A percentile compares a stretch with the other conserved stretches of the same genome.
phyloP scores from a whole-genome alignment of 30 jellyfish, hydroid and myxozoan genomes.

The Chrysaora quinquecirrha region DNA sequence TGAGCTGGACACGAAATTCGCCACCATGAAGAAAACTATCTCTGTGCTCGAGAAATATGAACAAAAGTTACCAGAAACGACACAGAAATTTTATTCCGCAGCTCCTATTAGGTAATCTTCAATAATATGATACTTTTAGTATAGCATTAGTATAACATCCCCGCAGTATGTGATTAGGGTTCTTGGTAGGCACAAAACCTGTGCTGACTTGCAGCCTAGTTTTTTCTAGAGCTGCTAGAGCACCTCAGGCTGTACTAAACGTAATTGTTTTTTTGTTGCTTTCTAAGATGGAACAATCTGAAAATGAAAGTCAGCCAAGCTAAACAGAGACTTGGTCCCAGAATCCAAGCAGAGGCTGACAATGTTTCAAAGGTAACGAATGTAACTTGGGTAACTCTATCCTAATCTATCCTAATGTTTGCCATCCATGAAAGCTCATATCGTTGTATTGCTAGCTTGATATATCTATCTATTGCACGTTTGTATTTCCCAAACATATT shows the following conservation, averaged over 20 bases:
- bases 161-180: too few relatives aligned
- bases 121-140: not conserved
- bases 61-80: slow-evolving; percentile 76
- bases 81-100: slow-evolving; percentile 72
- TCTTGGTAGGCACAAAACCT: too few relatives aligned
- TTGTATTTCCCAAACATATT: too few relatives aligned
- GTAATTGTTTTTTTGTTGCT: not conserved
- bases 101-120: slow-evolving; percentile 85
- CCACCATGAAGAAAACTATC: slow-evolving; percentile 69
- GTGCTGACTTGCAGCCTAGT: too few relatives aligned
- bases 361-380: slow-evolving; percentile 60
- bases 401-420: too few relatives aligned
- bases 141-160: not conserved
- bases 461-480: too few relatives aligned
- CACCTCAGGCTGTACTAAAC: too few relatives aligned
- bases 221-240: too few relatives aligned
- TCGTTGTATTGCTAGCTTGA: too few relatives aligned
- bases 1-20: slow-evolving; percentile 75
- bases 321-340: slow-evolving; percentile 79
- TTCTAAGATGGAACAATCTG: slow-evolving; percentile 75
- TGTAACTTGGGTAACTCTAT: too few relatives aligned
- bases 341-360: slow-evolving; percentile 78
- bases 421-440: too few relatives aligned
- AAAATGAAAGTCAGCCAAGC: slow-evolving; percentile 90
- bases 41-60: slow-evolving; percentile 70